phyloP scores from a whole-genome alignment of 1,140 invertebrate species.

The Tetramorium simillimum region DNA sequence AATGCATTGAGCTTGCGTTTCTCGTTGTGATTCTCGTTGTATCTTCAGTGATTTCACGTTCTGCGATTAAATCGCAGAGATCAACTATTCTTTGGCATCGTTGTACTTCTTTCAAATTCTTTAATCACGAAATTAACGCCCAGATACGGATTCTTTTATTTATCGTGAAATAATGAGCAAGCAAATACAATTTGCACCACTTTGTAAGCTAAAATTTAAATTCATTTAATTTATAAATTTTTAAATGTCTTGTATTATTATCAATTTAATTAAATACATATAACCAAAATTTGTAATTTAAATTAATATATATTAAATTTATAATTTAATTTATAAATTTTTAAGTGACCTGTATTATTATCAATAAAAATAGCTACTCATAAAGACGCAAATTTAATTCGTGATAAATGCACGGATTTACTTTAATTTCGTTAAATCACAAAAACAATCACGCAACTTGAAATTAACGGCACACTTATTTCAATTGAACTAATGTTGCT shows the following conservation, averaged over 20 bases:
- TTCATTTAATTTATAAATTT: neutral
- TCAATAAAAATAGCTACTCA: neutral
- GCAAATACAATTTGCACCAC: neutral
- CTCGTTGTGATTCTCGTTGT: slow-evolving; percentile 3
- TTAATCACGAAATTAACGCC: neutral
- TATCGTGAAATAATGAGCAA: neutral
- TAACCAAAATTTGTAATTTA: too few species aligned
- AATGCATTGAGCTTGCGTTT: neutral
- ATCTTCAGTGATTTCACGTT: neutral
- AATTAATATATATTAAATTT: neutral
- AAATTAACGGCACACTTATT: neutral
- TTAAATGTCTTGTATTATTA: neutral
- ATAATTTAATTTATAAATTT: neutral
- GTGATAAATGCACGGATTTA: neutral
- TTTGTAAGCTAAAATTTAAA: slow-evolving; percentile 9
- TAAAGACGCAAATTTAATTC: neutral
- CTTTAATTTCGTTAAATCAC: neutral
- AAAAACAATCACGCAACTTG: neutral
- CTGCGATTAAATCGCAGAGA: neutral
- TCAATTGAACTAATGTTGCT: neutral
- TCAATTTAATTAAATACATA: neutral
- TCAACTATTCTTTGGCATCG: neutral
- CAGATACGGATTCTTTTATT: neutral
- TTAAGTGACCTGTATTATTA: neutral
- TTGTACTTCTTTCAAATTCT: neutral